Percentiles rank a stretch among this genome's conserved stretches.
phyloP scores from a whole-genome alignment of 2,113 vertebrate genomes.

The Albula glossodonta region DNA sequence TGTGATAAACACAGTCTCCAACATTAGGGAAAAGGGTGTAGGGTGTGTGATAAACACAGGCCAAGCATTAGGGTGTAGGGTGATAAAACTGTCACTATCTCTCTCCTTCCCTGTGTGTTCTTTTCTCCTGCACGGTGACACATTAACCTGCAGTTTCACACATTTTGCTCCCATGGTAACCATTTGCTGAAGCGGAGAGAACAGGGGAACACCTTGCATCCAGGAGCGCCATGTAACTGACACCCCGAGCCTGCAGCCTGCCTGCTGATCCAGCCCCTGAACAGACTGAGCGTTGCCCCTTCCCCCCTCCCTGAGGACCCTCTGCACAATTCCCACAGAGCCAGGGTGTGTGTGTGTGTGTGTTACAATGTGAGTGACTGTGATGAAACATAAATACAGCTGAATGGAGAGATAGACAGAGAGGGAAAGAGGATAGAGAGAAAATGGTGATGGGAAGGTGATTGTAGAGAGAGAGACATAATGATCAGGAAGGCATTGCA shows the following conservation, averaged over 20 bases:
- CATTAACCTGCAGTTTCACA: slow-evolving; percentile 9
- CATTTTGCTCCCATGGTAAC: slow-evolving; percentile 16
- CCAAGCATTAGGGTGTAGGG: too few relatives aligned
- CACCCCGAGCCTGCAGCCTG: neutral
- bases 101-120: neutral
- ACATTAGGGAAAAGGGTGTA: too few relatives aligned
- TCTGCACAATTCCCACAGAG: too few relatives aligned
- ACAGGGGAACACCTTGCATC: slow-evolving; percentile 9
- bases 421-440: neutral
- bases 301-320: too few relatives aligned
- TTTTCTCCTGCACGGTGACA: neutral
- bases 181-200: neutral
- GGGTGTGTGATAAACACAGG: too few relatives aligned
- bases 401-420: neutral
- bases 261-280: neutral
- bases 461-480: neutral
- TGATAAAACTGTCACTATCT: neutral
- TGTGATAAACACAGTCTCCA: too few relatives aligned
- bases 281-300: too few relatives aligned
- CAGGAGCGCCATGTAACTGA: slow-evolving; percentile 26
- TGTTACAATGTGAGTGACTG: neutral
- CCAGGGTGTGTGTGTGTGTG: neutral
- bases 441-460: neutral
- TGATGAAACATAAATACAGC: neutral
- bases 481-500: too few relatives aligned